Evolutionary conservation across 2,888 invertebrate species (phyloP), one percentile per base, ranked within the genome.

Genomic region (Colostygia pectinataria): DNA sequence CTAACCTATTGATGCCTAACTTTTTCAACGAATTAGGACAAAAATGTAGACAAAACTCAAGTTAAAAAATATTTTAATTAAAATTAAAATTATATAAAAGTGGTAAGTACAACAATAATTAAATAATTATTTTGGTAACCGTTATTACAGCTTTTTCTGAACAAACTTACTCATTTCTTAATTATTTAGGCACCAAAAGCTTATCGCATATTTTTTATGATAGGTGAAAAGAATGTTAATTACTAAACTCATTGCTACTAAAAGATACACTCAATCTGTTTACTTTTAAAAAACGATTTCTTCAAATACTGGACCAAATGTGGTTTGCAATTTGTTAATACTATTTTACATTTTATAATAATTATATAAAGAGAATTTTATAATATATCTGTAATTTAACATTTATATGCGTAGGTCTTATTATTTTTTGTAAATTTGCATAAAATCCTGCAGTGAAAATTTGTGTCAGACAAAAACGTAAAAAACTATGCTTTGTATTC

Each of bases 221-320:
- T 71, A 73, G 70, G 65, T 60, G 59, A 62, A 73, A 73, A 78
- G 83, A 86, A 87, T 86, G 86, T 84, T 87, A 85, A 86, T 86
- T 80, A 75, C 80, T 51, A 62, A 79, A 76, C 74, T 74, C 73
- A 72, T 83, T 80, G 78, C 55, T 49, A 27, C 63, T 62, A 23
- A 25, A 14, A 40, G 47, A 41, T 42, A 41, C 4, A 9, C 13
- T 15, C 15, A 25, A 6, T 20, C 2, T 33, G 10, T 20, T 20
- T 14, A 28, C 13, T 10, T 27, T 15, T n/a, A n/a, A 12, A 29
- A 20, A 13, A 28, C n/a, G 18, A 40, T 18, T 39, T 24, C 0
- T 18, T 4, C 28, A 42, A 39, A 28, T 12, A 12, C 12, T 24
- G 28, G 2, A 18, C 18, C 2, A 18, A 18, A 18, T 3, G 4